Conservation (phyloP, 2,797 vertebrate genomes). For the Argyrosomus regius region DNA sequence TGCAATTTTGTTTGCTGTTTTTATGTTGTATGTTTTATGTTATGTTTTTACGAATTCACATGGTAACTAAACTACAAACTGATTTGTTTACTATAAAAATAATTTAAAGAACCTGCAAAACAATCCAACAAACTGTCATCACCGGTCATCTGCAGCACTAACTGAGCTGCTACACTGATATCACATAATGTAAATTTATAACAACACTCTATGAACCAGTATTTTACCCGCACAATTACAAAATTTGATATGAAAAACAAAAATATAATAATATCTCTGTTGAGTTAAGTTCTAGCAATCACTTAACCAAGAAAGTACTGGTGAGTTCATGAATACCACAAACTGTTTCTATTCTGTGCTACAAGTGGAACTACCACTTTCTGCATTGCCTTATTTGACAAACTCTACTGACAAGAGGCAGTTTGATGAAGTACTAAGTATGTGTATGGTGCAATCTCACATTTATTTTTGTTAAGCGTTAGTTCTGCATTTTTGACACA, state of each 20-base stretch:
- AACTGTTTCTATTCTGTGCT: background rate
- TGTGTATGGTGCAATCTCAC: conserved; percentile 1
- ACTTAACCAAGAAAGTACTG: background rate
- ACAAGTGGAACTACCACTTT: background rate
- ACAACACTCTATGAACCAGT: background rate
- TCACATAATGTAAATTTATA: background rate
- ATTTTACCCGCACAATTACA: no score
- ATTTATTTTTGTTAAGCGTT: conserved; percentile 23
- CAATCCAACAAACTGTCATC: background rate
- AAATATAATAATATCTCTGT: background rate
- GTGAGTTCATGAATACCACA: background rate
- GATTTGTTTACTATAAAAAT: background rate
- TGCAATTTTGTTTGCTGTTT: no score
- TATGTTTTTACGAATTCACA: background rate
- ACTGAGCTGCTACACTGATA: background rate
- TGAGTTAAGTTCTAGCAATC: background rate
- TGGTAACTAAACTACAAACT: background rate
- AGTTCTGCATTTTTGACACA: conserved; percentile 76
- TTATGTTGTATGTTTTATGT: no score
- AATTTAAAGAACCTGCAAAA: background rate
- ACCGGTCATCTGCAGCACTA: background rate
- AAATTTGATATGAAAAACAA: no score
- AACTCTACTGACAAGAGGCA: background rate
- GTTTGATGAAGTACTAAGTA: conserved; percentile 20
- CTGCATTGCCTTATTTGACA: background rate